Percentiles rank a stretch among this genome's conserved stretches.
phyloP scores from a whole-genome alignment of 2,888 invertebrate species.

The Tubulanus polymorphus region DNA sequence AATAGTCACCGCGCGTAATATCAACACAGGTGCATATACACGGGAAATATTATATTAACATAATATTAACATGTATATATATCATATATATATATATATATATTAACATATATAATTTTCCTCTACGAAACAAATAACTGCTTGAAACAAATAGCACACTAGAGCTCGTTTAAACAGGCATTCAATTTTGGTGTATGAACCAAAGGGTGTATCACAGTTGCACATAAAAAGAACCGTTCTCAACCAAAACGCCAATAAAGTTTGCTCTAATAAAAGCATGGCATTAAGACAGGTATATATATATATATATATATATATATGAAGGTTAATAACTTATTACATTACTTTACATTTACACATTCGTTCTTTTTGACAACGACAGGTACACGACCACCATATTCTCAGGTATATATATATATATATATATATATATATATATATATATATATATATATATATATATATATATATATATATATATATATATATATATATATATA shows the following conservation, averaged over 20 bases:
- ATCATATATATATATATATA: slow-evolving; percentile 1
- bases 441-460: slow-evolving; percentile 5
- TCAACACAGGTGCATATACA: no score
- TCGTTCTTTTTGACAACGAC: neutral
- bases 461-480: slow-evolving; percentile 4
- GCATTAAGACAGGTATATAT: slow-evolving; percentile 1
- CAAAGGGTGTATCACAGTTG: no score
- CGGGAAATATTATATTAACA: no score
- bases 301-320: slow-evolving; percentile 2
- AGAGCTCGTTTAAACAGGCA: no score
- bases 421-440: slow-evolving; percentile 1
- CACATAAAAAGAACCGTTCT: no score
- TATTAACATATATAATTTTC: slow-evolving; percentile 3
- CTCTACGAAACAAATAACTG: no score
- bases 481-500: neutral
- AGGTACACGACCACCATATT: neutral
- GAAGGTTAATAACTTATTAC: neutral
- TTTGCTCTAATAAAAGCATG: no score
- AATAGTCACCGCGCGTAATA: no score
- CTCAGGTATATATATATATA: neutral
- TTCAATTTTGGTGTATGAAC: no score
- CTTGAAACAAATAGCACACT: no score
- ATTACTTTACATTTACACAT: neutral
- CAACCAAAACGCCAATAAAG: no score
- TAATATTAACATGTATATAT: neutral